A percentile compares a stretch with the other conserved stretches of the same genome.
phyloP scores from a whole-genome alignment of 1,140 invertebrate genomes.

The Hyposmocoma kahamanoa region DNA sequence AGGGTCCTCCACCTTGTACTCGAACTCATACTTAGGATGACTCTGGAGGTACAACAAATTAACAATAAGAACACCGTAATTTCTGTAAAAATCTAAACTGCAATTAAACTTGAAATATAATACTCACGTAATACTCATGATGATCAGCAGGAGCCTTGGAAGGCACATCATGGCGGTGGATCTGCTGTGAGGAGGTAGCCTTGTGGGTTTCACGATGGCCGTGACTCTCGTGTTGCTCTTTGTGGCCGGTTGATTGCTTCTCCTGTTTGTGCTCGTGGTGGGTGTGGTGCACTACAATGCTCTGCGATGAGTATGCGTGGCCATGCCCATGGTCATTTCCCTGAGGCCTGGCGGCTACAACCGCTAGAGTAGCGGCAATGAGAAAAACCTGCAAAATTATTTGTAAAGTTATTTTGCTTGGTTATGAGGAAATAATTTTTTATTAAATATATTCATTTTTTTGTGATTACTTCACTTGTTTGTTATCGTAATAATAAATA shows the following conservation, averaged over 20 bases:
- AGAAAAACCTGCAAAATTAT: slow-evolving; percentile 34
- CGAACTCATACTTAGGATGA: slow-evolving; percentile 76
- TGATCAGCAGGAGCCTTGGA: slow-evolving; percentile 22
- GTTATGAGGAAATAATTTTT: too few relatives aligned
- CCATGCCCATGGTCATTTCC: slow-evolving; percentile 27
- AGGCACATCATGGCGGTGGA: slow-evolving; percentile 38
- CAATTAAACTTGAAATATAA: slow-evolving; percentile 24
- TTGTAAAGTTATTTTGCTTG: too few relatives aligned
- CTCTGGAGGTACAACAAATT: slow-evolving; percentile 11
- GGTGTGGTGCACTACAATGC: slow-evolving; percentile 20
- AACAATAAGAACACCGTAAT: too few relatives aligned
- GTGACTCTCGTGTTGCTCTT: too few relatives aligned
- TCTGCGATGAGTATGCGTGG: slow-evolving; percentile 33
- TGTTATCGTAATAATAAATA: too few relatives aligned
- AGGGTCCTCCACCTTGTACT: slow-evolving; percentile 77
- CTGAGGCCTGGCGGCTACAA: slow-evolving; percentile 16
- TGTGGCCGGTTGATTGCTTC: too few relatives aligned
- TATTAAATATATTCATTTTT: too few relatives aligned
- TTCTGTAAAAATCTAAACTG: too few relatives aligned
- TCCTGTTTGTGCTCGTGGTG: slow-evolving; percentile 12
- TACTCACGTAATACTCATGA: slow-evolving; percentile 34
- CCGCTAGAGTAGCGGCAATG: slow-evolving; percentile 19
- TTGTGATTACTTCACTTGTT: too few relatives aligned
- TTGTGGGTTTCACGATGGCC: slow-evolving; percentile 4
- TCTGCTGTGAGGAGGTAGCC: slow-evolving; percentile 20